Conservation (phyloP, 1,140 invertebrate species). For the Drosophila subobscura region DNA sequence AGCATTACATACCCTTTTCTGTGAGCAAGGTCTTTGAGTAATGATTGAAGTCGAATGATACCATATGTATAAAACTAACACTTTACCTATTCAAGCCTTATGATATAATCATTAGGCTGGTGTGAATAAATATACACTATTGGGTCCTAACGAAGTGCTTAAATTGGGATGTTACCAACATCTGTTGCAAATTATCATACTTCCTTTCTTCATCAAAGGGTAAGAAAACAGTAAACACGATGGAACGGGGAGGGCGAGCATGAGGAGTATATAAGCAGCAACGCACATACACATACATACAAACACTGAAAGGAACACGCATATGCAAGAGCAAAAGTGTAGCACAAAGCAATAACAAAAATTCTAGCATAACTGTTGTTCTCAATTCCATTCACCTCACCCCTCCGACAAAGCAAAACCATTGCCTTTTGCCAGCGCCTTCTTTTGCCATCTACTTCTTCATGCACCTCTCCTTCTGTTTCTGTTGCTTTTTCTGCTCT, state of each 20-base stretch:
- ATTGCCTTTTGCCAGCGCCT: background rate
- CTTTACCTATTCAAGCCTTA: too few relatives aligned
- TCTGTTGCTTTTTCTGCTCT: background rate
- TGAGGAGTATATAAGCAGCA: constrained; percentile 10
- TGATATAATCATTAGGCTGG: too few relatives aligned
- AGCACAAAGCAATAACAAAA: constrained; percentile 22
- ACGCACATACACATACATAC: constrained; percentile 3
- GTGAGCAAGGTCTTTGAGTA: too few relatives aligned
- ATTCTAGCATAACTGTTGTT: constrained; percentile 30
- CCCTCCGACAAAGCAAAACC: background rate
- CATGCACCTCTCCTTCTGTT: background rate
- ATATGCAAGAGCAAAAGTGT: constrained; percentile 28
- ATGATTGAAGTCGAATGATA: too few relatives aligned
- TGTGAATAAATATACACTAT: background rate
- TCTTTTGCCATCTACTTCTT: background rate
- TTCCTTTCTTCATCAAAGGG: too few relatives aligned
- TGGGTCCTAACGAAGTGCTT: too few relatives aligned
- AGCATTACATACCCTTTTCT: too few relatives aligned
- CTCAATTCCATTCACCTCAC: background rate
- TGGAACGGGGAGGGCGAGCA: too few relatives aligned
- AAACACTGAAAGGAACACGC: constrained; percentile 2
- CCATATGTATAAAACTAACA: too few relatives aligned
- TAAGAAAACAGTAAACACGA: too few relatives aligned
- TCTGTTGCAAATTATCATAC: too few relatives aligned
- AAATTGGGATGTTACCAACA: too few relatives aligned